These are phyloP conservation scores for Porites lutea DNA, from an alignment of 64 coral and sea anemone genomes.

Conservation along the genomic window DNA sequence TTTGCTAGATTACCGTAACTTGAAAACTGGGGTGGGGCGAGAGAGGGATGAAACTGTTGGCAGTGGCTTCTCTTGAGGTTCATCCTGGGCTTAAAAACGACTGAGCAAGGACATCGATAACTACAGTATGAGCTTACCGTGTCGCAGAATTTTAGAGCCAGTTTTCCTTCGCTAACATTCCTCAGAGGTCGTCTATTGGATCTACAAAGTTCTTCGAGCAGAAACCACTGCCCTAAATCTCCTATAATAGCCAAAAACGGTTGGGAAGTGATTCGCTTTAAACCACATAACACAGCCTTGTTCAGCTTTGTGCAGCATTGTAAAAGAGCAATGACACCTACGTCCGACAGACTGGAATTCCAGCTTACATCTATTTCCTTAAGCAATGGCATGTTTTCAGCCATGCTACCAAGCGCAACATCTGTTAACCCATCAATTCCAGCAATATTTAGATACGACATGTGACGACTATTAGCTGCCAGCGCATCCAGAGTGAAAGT, in stretches of 20 bases:
- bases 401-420: conserved; percentile 31
- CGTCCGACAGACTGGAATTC: conserved; percentile 77
- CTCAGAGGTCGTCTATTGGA: conserved; percentile 7
- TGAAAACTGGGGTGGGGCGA: too few species aligned
- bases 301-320: conserved; percentile 57
- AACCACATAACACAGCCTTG: conserved; percentile 69
- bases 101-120: too few species aligned
- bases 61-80: too few species aligned
- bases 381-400: conserved; percentile 57
- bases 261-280: conserved; percentile 82
- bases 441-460: conserved; percentile 72
- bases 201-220: conserved; percentile 50
- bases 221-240: conserved; percentile 61
- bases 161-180: neutral
- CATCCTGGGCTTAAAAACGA: too few species aligned
- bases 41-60: too few species aligned
- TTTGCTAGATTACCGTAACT: too few species aligned
- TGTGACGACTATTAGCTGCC: conserved; percentile 55
- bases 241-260: conserved; percentile 79
- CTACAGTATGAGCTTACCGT: neutral
- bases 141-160: conserved; percentile 17
- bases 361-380: conserved; percentile 82
- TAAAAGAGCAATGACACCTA: conserved; percentile 47
- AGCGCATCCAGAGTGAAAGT: conserved; percentile 44
- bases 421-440: conserved; percentile 76